These are phyloP conservation scores for Cataglyphis altisquamis DNA, from an alignment of 2,888 invertebrate genomes.

Conservation along the genomic window DNA sequence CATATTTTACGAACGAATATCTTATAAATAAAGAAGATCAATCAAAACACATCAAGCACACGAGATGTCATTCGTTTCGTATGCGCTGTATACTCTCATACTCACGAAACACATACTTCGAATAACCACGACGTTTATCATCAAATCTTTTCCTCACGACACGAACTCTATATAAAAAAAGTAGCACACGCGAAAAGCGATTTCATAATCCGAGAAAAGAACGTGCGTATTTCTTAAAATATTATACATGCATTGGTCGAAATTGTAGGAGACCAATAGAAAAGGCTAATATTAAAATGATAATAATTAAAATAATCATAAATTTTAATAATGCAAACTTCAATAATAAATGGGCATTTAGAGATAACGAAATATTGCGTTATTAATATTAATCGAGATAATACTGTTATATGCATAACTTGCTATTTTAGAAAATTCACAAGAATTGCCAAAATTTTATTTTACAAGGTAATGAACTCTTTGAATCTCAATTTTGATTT, in stretches of 20 bases:
- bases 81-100: not conserved
- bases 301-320: constrained; percentile 2
- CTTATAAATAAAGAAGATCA: constrained; percentile 7
- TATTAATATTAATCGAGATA: not conserved
- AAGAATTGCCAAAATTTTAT: not conserved
- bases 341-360: not conserved
- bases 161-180: constrained; percentile 78
- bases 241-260: not conserved
- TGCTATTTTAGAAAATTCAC: not conserved
- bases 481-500: not conserved
- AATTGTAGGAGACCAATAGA: no score
- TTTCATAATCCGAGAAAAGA: constrained; percentile 74
- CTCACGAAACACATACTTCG: not conserved
- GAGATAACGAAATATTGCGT: not conserved
- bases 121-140: constrained; percentile 72
- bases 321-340: not conserved
- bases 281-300: not conserved
- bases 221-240: constrained; percentile 68
- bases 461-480: not conserved
- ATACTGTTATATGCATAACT: not conserved
- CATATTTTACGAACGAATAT: constrained; percentile 5
- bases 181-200: constrained; percentile 78
- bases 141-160: constrained; percentile 72
- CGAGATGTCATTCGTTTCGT: not conserved
- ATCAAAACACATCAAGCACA: not conserved